These are phyloP conservation scores for Drosophila seguyi DNA, from an alignment of 1,140 invertebrate genomes.

Conservation along the genomic window DNA sequence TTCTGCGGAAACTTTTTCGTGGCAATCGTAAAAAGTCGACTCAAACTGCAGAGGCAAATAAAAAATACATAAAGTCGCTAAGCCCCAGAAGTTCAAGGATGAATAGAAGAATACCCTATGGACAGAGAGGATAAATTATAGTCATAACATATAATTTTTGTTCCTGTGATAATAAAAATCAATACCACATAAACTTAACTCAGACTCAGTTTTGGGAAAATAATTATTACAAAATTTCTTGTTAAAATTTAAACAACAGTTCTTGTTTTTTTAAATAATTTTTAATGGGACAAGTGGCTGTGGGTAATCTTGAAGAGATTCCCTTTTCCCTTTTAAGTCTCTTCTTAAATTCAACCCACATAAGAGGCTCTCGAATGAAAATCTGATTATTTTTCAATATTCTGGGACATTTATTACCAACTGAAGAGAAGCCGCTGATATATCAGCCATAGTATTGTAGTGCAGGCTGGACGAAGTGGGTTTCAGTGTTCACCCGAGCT, in stretches of 20 bases:
- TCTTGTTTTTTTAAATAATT: neutral
- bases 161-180: neutral
- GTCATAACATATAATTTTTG: neutral
- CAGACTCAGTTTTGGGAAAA: neutral
- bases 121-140: neutral
- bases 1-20: constrained; percentile 70
- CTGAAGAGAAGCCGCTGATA: neutral
- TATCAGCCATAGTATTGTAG: constrained; percentile 2
- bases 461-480: constrained; percentile 20
- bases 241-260: too few relatives aligned
- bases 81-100: constrained; percentile 8
- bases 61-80: constrained; percentile 43
- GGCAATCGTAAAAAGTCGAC: constrained; percentile 65
- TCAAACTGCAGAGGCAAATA: constrained; percentile 54
- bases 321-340: too few relatives aligned
- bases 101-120: constrained; percentile 35
- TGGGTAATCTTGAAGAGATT: too few relatives aligned
- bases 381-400: constrained; percentile 1
- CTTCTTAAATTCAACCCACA: neutral
- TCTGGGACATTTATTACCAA: constrained; percentile 12
- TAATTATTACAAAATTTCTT: neutral
- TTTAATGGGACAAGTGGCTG: neutral
- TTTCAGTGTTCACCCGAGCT: constrained; percentile 47
- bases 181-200: neutral
- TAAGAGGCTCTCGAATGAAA: neutral